These are phyloP conservation scores for Gephyroberyx darwinii DNA, from an alignment of 2,797 vertebrate species.

Conservation along the genomic window DNA sequence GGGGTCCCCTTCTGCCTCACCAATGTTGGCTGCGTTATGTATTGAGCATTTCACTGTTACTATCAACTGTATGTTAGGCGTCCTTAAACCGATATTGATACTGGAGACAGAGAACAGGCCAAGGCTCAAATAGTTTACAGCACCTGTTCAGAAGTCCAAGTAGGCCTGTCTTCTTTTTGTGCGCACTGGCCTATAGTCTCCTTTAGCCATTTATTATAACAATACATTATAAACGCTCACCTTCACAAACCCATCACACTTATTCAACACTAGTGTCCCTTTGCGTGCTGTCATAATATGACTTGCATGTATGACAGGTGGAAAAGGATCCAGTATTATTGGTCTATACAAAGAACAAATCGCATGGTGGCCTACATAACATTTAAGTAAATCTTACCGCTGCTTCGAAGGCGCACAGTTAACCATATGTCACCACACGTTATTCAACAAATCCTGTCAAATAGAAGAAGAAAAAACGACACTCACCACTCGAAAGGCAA, in stretches of 20 bases:
- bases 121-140: slow-evolving; percentile 33
- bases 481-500: slow-evolving; percentile 59
- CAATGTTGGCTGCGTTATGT: not conserved
- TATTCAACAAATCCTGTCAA: no score
- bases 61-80: slow-evolving; percentile 12
- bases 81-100: not conserved
- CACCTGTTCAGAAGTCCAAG: slow-evolving; percentile 61
- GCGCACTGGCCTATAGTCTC: slow-evolving; percentile 13
- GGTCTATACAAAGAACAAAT: slow-evolving; percentile 1
- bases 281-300: not conserved
- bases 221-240: not conserved
- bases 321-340: not conserved
- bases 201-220: slow-evolving; percentile 4
- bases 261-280: not conserved
- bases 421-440: not conserved
- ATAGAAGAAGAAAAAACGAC: accelerated
- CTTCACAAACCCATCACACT: not conserved
- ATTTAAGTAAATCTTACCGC: not conserved
- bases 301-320: not conserved
- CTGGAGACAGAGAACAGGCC: not conserved
- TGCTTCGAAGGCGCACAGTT: slow-evolving; percentile 33
- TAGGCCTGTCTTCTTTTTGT: slow-evolving; percentile 41
- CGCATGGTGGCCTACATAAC: slow-evolving; percentile 36
- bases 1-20: not conserved
- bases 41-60: not conserved